These are phyloP conservation scores for Discoglossus pictus DNA, from an alignment of 2,797 vertebrate genomes.

Conservation along the genomic window DNA sequence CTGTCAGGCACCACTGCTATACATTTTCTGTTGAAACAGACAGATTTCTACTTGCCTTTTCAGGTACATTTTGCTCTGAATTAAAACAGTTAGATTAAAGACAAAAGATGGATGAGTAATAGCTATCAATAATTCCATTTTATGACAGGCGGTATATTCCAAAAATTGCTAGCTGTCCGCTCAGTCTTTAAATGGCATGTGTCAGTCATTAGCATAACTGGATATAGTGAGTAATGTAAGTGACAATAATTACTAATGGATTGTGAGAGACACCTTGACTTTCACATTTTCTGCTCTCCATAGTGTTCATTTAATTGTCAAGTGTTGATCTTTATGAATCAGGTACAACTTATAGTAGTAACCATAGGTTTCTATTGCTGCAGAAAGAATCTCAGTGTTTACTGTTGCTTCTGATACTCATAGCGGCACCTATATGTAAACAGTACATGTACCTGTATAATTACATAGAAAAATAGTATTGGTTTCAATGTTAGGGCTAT, in stretches of 20 bases:
- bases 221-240: slow-evolving; percentile 32
- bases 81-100: slow-evolving; percentile 9
- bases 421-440: slow-evolving; percentile 36
- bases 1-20: no score
- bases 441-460: slow-evolving; percentile 37
- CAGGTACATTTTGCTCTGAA: slow-evolving; percentile 7
- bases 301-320: slow-evolving; percentile 32
- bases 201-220: slow-evolving; percentile 34
- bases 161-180: not conserved
- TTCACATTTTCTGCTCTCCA: slow-evolving; percentile 15
- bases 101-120: slow-evolving; percentile 18
- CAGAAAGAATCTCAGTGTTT: slow-evolving; percentile 21
- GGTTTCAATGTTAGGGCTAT: slow-evolving; percentile 19
- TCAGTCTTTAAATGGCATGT: slow-evolving; percentile 25
- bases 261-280: slow-evolving; percentile 28
- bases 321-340: slow-evolving; percentile 36
- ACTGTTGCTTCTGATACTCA: slow-evolving; percentile 37
- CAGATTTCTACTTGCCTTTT: slow-evolving; percentile 14
- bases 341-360: slow-evolving; percentile 13
- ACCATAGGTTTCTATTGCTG: slow-evolving; percentile 32
- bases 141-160: slow-evolving; percentile 26
- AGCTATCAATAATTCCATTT: slow-evolving; percentile 23
- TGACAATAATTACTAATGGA: slow-evolving; percentile 47
- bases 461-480: slow-evolving; percentile 26
- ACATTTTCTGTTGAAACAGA: not conserved